Percentiles rank a stretch among this genome's conserved stretches.
Evolutionary conservation across 2,797 vertebrate genomes (phyloP).

Genomic region (Eremophila alpestris): DNA sequence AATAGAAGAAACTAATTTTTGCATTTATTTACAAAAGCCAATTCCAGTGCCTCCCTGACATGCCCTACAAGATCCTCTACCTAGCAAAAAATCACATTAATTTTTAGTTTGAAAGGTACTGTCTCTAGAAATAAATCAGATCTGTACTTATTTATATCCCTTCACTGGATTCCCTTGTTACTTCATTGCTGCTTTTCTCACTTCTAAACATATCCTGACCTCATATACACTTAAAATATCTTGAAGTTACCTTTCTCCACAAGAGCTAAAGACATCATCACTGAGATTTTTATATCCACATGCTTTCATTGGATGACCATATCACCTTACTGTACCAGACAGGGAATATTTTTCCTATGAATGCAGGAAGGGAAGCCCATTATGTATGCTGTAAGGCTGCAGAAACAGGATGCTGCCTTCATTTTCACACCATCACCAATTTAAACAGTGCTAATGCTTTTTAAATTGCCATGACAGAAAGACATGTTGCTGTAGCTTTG

Average conservation of each 20-base stretch:
- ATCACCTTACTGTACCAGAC: not conserved
- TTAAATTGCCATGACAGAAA: not conserved
- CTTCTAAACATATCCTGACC: not conserved
- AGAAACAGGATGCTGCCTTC: constrained; percentile 48
- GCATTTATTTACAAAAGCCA: not conserved
- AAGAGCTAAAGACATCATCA: not conserved
- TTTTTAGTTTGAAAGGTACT: not conserved
- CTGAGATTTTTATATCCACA: not conserved
- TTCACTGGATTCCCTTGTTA: not conserved
- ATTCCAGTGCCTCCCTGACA: not conserved
- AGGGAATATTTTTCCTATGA: not conserved
- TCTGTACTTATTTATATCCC: not conserved
- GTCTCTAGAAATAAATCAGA: not conserved
- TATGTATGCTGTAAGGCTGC: not conserved
- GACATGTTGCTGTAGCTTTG: not conserved
- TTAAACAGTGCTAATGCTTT: constrained; percentile 7
- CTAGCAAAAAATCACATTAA: not conserved
- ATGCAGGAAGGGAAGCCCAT: constrained; percentile 26
- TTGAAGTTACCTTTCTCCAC: not conserved
- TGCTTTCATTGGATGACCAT: not conserved
- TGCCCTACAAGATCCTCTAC: not conserved
- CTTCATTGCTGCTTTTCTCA: not conserved
- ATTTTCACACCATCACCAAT: constrained; percentile 38
- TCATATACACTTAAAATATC: not conserved
- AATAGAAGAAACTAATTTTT: not conserved